phyloP scores from a whole-genome alignment of 2,797 vertebrate genomes.

The Onychomys torridus region DNA sequence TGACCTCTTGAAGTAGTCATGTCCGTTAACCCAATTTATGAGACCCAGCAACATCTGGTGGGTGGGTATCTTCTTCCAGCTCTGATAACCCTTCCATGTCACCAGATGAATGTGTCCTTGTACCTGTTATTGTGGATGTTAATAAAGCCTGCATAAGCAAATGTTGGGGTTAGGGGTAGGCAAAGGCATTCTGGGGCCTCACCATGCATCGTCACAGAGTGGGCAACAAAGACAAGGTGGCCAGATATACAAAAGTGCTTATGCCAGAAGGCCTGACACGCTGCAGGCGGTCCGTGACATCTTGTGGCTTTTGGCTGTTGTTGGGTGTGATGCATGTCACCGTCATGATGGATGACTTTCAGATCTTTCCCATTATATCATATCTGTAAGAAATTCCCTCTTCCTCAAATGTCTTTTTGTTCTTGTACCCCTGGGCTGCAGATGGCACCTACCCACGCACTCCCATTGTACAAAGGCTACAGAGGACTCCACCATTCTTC shows the following conservation, averaged over 20 bases:
- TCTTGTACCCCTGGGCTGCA: conserved; percentile 89
- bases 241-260: conserved; percentile 90
- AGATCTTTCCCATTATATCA: conserved; percentile 94
- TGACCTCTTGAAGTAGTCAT: conserved; percentile 87
- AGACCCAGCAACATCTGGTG: conserved; percentile 94
- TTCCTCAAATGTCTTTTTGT: conserved; percentile 91
- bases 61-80: conserved; percentile 83
- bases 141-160: conserved; percentile 91
- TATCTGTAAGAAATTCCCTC: conserved; percentile 92
- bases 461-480: conserved; percentile 92
- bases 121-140: conserved; percentile 91
- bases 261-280: conserved; percentile 91
- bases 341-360: conserved; percentile 97
- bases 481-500: conserved; percentile 88
- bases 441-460: conserved; percentile 98
- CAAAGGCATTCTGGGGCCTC: conserved; percentile 82
- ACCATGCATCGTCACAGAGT: conserved; percentile 85
- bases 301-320: conserved; percentile 90
- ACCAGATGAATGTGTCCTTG: conserved; percentile 89
- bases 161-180: conserved; percentile 56
- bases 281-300: conserved; percentile 89
- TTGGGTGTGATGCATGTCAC: conserved; percentile 96
- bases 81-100: conserved; percentile 87
- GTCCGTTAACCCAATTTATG: conserved; percentile 87
- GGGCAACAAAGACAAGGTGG: conserved; percentile 81